Base-by-base conservation (phyloP, 2,888 invertebrate genomes). In the Iphiclides podalirius region DNA sequence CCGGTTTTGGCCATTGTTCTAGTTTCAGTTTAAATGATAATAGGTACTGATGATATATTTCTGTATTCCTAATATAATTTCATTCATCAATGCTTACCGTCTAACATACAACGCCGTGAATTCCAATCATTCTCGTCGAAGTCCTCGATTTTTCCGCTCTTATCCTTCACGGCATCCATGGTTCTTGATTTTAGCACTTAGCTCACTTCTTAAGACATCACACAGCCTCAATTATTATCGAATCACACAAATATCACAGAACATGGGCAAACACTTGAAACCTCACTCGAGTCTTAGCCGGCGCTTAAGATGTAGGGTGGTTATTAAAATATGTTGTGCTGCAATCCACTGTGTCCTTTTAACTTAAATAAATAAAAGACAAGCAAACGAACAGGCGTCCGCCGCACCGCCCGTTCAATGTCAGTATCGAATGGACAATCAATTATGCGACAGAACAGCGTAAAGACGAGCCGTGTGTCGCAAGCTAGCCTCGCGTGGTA, bases 401-500 rank as follows among this genome's bases (percentile, higher is more conserved):
- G 78, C 59, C 70, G 70, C 75, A 75, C 72, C 38, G 60, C 54
- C 54, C 61, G 63, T 64, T 80, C 87, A 88, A 87, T 88, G 86
- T 86, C 87, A 85, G 80, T 81, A 86, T 79, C 75, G 84, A 79
- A 75, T 77, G 82, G 77, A 74, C 83, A 78, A 86, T 84, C 77
- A 85, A 84, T 86, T 84, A 86, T 80, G 83, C 79, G 86, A 85
- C 84, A 81, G 58, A 67, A 72, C 65, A 64, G 67, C 67, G 68
- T 66, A 70, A 76, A 78, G 79, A 80, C 69, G 77, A 78, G 72
- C 64, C 72, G 77, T 64, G 69, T 79, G 79, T 78, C 76, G 79
- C 77, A 72, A 76, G 54, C 62, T 72, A 63, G 66, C 63, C 64
- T 56, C 64, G 68, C 63, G 63, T 63, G 6, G 4, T 31, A 9